Base-by-base conservation (phyloP, 2,797 vertebrate species). In the Aphelocoma californica region DNA sequence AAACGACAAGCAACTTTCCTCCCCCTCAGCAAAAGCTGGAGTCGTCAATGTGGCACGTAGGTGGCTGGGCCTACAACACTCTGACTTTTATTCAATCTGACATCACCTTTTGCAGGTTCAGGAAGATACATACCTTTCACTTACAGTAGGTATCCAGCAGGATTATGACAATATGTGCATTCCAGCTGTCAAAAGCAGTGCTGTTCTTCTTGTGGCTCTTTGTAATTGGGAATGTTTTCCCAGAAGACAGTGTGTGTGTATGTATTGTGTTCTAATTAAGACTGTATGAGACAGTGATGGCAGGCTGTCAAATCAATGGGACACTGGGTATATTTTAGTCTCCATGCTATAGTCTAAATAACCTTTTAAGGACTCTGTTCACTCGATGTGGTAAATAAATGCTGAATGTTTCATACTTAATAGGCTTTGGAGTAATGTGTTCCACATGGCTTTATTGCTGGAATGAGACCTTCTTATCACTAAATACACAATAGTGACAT, bases 301-400 rank as follows among this genome's bases (percentile, higher is more conserved):
- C 84, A 96, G 79, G 48, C 93, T 96, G 94, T 87, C 90, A 96
- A 93, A 88, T 88, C 88, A 77, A 5, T 75, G 53, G 86, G 51
- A 84, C 36, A 6, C 73, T 81, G 72, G 31, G 36, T 94, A 56
- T 94, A 94, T 92, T 97, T 95, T 80, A 92, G 88, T 82, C 66
- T 85, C 87, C 6, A 2, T 36, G n/a, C 57, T 60, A 42, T 57
- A 86, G 72, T 69, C 61, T 93, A 81, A 96, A 92, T 94, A 96
- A 92, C 92, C 92, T 92, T 91, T 93, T 95, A 96, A 96, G 95
- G 95, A 77, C 79, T 88, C 42, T 29, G 44, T 73, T 96, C 87
- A 78, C 67, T 95, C 78, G 28, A 3, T 78, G 60, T 75, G 91
- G 78, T 86, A 95, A 96, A 93, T 92, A 94, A 90, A 86, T 94